These are phyloP conservation scores for Gallinago jamesoni DNA, from an alignment of 2,113 vertebrate species.

Conservation along the genomic window DNA sequence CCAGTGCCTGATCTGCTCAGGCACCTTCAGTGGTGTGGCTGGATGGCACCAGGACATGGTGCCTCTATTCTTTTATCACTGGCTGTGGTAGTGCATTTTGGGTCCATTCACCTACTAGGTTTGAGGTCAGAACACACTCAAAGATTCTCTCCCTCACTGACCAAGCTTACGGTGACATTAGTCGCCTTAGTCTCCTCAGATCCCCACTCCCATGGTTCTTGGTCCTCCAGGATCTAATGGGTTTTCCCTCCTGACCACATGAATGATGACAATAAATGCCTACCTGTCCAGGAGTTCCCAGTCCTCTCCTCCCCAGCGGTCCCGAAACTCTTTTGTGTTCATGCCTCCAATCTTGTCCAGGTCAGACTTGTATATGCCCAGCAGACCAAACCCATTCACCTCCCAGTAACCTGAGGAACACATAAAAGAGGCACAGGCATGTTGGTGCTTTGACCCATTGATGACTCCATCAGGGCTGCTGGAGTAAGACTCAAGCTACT, in stretches of 20 bases:
- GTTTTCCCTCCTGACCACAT: not conserved
- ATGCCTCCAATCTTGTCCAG: constrained; percentile 90
- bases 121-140: not conserved
- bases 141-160: not conserved
- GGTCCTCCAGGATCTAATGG: not conserved
- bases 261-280: not conserved
- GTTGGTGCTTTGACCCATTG: not conserved
- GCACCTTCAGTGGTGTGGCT: not conserved
- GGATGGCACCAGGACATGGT: not conserved
- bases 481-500: not conserved
- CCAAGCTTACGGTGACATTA: not conserved
- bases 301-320: constrained; percentile 96
- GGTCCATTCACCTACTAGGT: not conserved
- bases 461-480: not conserved
- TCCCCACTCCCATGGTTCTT: accelerated
- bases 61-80: not conserved
- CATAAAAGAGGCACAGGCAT: not conserved
- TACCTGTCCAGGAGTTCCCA: constrained; percentile 98
- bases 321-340: constrained; percentile 91
- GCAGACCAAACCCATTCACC: constrained; percentile 93
- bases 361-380: constrained; percentile 97
- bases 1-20: not conserved
- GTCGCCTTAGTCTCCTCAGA: not conserved
- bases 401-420: constrained; percentile 90
- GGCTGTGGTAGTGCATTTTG: not conserved